Base-by-base conservation (phyloP, 2,888 invertebrate genomes). In the Mamestra brassicae region DNA sequence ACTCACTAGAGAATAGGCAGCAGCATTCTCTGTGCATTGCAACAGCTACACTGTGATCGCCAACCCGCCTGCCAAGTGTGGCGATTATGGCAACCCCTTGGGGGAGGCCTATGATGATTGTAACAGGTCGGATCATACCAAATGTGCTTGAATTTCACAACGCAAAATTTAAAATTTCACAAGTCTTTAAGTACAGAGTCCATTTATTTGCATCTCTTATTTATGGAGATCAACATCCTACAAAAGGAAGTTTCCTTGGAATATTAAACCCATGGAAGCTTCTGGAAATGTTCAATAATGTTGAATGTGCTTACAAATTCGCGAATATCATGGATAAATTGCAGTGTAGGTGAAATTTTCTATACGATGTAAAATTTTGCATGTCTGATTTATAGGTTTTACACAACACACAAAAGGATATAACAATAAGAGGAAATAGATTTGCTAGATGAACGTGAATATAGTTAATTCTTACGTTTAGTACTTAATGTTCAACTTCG, bases 261-360 rank as follows among this genome's bases (percentile, higher is more conserved):
- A 26, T 26, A 26, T 26, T 26, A 26, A 26, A 26, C 26, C 26
- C 26, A 34, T n/a, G 6, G 50, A 42, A 76, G 34, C 0, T 75
- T 75, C 65, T 76, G 34, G 61, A 4, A 62, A 15, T 36, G 13
- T 52, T 77, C 15, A 55, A 17, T 65, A 26, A 66, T 66, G 47
- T 26, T 54, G n/a, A 55, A 57, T 57, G 3, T 77, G 55, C 50
- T 52, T 57, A 52, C 36, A 52, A 17, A 77, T 76, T 63, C 57
- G 4, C 10, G 52, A 69, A 76, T 63, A 58, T 26, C 36, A 63
- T 69, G 78, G 15, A 36, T 76, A 78, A 70, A 54, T 78, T 76
- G 45, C 57, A 58, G 17, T 58, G n/a, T 70, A 36, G 17, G 26
- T 26, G n/a, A 42, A 62, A 52, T 26, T 61, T 61, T 42, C 1